Evolutionary conservation across 2,113 vertebrate species (phyloP), one percentile per base, ranked within the genome.

Genomic region (Ondatra zibethicus): DNA sequence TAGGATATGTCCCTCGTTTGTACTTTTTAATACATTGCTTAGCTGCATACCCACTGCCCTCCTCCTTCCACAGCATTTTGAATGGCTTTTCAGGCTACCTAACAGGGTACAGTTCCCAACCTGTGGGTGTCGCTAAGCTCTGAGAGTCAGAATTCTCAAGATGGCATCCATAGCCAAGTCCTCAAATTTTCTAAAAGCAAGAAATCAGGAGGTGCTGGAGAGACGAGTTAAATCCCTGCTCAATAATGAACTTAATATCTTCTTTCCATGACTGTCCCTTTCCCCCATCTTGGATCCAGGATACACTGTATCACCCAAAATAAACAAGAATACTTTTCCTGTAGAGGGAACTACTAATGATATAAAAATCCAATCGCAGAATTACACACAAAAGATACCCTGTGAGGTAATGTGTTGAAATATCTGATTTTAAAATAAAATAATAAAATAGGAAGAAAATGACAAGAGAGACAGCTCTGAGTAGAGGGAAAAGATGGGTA

Each of bases 201-300:
- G 33, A 21, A 5, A 36, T 36, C 4, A 68, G 33, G 33, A 16
- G 6, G n/a, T 58, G 5, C 1, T 1, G 7, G 7, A 2, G 2
- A 16, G 27, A 39, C 3, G 82, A 50, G 31, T 76, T 31, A 88
- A 78, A 78, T 45, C 3, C 7, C 1, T 33, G 45, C 17, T 39
- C 31, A 16, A 39, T 33, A 27, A 65, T 70, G 31, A 8, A 36
- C 63, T 91, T 61, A 33, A 14, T 25, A 14, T 7, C 50, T 65
- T 61, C 29, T 19, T 68, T 52, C 45, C 1, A 21, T 65, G 45
- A 23, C n/a, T 13, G 27, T 73, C 29, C 19, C 58, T 45, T 36
- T 52, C n/a, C 4, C n/a, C n/a, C 3, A 13, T 1, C 31, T 47
- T 9, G 19, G 68, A 55, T 42, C 76, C 55, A 27, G 14, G 14